A percentile compares a stretch with the other conserved stretches of the same genome.
Conservation (phyloP, 2,888 invertebrate species). For the Pandemis corylana region DNA sequence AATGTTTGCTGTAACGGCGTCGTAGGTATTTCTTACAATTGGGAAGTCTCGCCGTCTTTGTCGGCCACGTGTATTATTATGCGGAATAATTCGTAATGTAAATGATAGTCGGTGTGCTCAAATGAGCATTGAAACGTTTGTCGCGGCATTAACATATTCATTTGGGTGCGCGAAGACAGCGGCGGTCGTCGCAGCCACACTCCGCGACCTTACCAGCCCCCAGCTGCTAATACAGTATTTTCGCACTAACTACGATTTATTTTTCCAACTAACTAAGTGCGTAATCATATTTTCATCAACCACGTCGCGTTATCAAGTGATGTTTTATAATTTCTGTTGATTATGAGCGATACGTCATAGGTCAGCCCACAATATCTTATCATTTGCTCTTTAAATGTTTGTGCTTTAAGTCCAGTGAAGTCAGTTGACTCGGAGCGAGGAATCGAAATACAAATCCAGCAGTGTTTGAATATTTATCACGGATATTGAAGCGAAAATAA, state of each 20-base stretch:
- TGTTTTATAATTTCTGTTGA: conserved; percentile 77
- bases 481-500: conserved; percentile 44
- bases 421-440: conserved; percentile 76
- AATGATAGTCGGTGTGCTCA: conserved; percentile 67
- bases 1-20: conserved; percentile 12
- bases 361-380: conserved; percentile 78
- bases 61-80: conserved; percentile 51
- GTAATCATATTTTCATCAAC: conserved; percentile 77
- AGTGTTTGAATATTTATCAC: conserved; percentile 50
- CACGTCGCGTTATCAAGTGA: conserved; percentile 67
- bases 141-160: conserved; percentile 75
- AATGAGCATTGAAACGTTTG: conserved; percentile 68
- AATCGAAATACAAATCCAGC: conserved; percentile 64
- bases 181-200: conserved; percentile 66
- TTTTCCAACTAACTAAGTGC: conserved; percentile 55
- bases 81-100: conserved; percentile 70
- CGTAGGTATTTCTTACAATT: conserved; percentile 12
- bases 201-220: conserved; percentile 62
- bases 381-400: conserved; percentile 80
- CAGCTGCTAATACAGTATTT: conserved; percentile 48
- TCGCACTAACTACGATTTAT: conserved; percentile 31
- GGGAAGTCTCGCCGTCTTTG: conserved; percentile 40
- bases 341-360: conserved; percentile 77
- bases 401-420: conserved; percentile 76
- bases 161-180: conserved; percentile 71